phyloP scores from a whole-genome alignment of 2,888 invertebrate genomes.

The Blera fallax region DNA sequence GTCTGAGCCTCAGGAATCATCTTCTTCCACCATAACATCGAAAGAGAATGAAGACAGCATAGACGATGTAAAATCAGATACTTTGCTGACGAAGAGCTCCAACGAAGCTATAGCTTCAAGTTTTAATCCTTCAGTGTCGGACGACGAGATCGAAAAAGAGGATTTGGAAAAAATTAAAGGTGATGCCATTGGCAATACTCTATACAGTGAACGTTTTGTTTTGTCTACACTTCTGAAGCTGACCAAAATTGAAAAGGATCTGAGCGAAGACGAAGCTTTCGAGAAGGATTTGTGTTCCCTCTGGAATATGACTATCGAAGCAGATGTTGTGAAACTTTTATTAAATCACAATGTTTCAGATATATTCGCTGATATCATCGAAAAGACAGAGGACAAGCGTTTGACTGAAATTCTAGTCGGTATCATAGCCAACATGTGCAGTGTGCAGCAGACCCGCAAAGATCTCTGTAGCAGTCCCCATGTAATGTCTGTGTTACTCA shows the following conservation, averaged over 20 bases:
- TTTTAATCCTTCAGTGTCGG: constrained; percentile 73
- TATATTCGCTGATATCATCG: constrained; percentile 83
- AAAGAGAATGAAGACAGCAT: constrained; percentile 11
- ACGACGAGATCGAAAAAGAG: constrained; percentile 75
- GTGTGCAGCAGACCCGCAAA: constrained; percentile 85
- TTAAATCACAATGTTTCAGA: constrained; percentile 86
- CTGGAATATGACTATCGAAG: constrained; percentile 93
- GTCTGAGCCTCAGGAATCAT: constrained; percentile 45
- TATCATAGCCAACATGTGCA: constrained; percentile 92
- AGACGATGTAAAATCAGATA: constrained; percentile 26
- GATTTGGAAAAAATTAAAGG: constrained; percentile 83
- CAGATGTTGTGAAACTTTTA: constrained; percentile 88
- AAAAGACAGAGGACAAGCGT: constrained; percentile 85
- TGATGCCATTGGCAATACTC: constrained; percentile 90
- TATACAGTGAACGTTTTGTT: constrained; percentile 90
- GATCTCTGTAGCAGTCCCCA: constrained; percentile 84
- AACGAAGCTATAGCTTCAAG: constrained; percentile 52
- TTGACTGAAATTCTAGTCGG: constrained; percentile 92
- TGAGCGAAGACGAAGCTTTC: constrained; percentile 83
- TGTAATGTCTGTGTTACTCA: constrained; percentile 84
- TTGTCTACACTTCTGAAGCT: constrained; percentile 87
- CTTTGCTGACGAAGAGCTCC: neutral
- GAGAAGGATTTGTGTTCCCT: constrained; percentile 89
- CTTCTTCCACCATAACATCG: constrained; percentile 12
- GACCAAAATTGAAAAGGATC: constrained; percentile 83